These are phyloP conservation scores for Byasa hedistus DNA, from an alignment of 2,888 invertebrate genomes.

Conservation along the genomic window DNA sequence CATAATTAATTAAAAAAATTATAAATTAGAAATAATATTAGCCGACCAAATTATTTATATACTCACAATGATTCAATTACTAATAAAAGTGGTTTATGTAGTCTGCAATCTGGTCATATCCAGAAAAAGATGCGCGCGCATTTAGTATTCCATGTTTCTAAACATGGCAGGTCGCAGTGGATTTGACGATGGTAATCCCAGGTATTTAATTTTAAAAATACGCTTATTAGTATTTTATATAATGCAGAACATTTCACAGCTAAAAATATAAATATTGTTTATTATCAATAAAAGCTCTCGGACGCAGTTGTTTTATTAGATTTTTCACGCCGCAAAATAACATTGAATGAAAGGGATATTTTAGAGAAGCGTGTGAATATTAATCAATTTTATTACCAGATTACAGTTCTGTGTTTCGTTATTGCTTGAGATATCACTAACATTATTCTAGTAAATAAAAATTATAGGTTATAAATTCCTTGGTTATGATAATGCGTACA, in stretches of 20 bases:
- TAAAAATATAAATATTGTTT: constrained; percentile 16
- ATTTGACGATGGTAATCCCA: constrained; percentile 89
- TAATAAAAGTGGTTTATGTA: neutral
- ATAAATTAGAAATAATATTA: neutral
- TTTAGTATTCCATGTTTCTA: constrained; percentile 80
- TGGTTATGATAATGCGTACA: constrained; percentile 70
- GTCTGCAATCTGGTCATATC: constrained; percentile 33
- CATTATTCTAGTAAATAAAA: constrained; percentile 23
- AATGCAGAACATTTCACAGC: constrained; percentile 38
- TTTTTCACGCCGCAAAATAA: constrained; percentile 66
- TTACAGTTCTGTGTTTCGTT: constrained; percentile 32
- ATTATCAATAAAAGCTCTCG: neutral
- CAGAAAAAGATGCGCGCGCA: constrained; percentile 64
- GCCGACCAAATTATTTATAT: neutral
- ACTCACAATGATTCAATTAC: neutral
- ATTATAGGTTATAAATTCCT: constrained; percentile 75
- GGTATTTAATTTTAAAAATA: constrained; percentile 77
- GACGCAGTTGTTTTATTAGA: constrained; percentile 25
- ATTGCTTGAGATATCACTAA: constrained; percentile 19
- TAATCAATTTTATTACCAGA: constrained; percentile 41
- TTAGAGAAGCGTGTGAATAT: constrained; percentile 47
- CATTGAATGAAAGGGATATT: constrained; percentile 67
- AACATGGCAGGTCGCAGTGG: constrained; percentile 95
- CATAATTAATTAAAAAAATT: neutral
- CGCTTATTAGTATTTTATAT: constrained; percentile 29